Base-by-base conservation (phyloP, 2,113 vertebrate species). In the Enhydra lutris region DNA sequence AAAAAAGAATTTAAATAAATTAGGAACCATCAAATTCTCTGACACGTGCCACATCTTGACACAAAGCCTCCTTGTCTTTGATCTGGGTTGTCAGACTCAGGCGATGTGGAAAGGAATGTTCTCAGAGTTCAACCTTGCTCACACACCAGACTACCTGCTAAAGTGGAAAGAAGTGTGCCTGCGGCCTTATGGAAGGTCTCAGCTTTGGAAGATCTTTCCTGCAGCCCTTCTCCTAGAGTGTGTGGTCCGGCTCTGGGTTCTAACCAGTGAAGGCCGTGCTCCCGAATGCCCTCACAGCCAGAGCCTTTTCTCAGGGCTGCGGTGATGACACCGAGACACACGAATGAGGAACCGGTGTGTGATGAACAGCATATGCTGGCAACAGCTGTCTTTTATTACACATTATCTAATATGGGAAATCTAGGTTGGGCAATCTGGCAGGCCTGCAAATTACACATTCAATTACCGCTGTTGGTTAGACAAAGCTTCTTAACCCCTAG, bases 331-430 rank as follows among this genome's bases (percentile, higher is more conserved):
- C 26, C 73, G 74, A 84, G 91, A 96, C 45, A 73, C 95, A 57
- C 96, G 95, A 97, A 94, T 96, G 96, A 96, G 91, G 85, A 97
- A 78, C 76, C 95, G 76, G 88, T 97, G 94, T 97, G 91, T 74
- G 87, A 89, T 24, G 85, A 94, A 71, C 78, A 78, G 81, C 97
- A 98, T 98, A 98, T 97, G 97, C 81, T 97, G 94, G 94, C 91
- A 97, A 96, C 97, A 98, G 98, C 98, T 98, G 98, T 97, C 98
- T 98, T 98, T 98, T 97, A 98, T 98, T 97, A 98, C 97, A 98
- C 98, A 98, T 98, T 98, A 98, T 97, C 97, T 98, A 98, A 98
- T 97, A 98, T 93, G 98, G 98, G 95, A 98, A 97, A 65, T 96
- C 97, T 95, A 95, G 94, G 95, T 85, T 97, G 98, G 93, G 95